Evolutionary conservation across 2,888 invertebrate species (phyloP).

Genomic region (Lasioglossum morio): DNA sequence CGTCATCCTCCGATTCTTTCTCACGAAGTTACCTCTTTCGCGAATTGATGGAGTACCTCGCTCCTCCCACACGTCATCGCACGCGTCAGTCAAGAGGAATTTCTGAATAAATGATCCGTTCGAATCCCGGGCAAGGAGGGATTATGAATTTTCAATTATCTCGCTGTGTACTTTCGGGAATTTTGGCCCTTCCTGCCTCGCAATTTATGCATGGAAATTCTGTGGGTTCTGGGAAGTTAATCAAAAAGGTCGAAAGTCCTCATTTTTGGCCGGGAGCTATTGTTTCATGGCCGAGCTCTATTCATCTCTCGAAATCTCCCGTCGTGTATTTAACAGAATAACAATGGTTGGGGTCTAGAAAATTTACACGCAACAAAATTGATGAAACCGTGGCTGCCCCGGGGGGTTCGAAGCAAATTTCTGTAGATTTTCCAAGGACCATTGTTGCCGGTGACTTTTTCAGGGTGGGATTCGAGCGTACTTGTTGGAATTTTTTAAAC

Average conservation of each 20-base stretch:
- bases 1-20: not conserved
- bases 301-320: not conserved
- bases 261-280: not conserved
- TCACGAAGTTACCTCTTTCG: not conserved
- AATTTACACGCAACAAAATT: not conserved
- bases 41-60: not conserved
- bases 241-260: not conserved
- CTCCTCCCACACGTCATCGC: slow-evolving; percentile 8
- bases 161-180: not conserved
- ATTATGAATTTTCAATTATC: slow-evolving; percentile 31
- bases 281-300: not conserved
- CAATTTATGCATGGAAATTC: slow-evolving; percentile 1
- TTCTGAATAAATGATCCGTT: slow-evolving; percentile 29
- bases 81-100: slow-evolving; percentile 12
- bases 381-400: not conserved
- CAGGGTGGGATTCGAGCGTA: not conserved
- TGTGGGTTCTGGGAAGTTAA: not conserved
- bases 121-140: not conserved
- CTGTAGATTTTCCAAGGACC: not conserved
- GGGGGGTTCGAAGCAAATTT: not conserved
- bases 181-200: not conserved
- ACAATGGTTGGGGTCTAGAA: not conserved
- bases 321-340: not conserved
- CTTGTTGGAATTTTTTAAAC: not conserved
- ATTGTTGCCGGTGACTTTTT: not conserved